Percentiles rank a stretch among this genome's conserved stretches.
phyloP scores from a whole-genome alignment of 2,888 invertebrate species.

The Nephrotoma flavescens region DNA sequence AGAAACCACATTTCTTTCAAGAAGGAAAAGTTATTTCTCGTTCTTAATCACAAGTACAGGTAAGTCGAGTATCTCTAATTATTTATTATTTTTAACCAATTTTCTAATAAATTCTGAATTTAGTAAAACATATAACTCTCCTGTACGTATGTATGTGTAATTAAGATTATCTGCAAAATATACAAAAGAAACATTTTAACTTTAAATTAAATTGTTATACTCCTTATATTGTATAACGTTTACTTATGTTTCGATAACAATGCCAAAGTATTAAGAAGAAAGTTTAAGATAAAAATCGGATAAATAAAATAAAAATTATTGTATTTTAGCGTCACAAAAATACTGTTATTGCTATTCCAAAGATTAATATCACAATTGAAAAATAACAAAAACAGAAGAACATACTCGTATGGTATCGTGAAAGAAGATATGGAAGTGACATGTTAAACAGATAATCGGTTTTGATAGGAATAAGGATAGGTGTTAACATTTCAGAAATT shows the following conservation, averaged over 20 bases:
- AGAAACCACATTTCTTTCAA: too few relatives aligned
- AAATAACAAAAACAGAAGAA: background rate
- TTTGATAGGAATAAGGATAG: background rate
- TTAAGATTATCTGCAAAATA: background rate
- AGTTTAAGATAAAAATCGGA: background rate
- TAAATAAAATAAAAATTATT: background rate
- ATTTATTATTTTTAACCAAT: too few relatives aligned
- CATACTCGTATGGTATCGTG: background rate
- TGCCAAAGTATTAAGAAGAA: background rate
- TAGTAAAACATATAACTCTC: too few relatives aligned
- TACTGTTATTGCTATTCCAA: background rate
- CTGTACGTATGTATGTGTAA: background rate
- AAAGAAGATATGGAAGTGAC: background rate
- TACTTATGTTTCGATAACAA: background rate
- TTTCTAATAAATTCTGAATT: too few relatives aligned
- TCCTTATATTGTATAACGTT: too few relatives aligned
- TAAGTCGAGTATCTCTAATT: too few relatives aligned
- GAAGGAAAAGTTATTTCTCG: too few relatives aligned
- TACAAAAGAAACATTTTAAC: background rate
- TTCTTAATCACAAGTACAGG: too few relatives aligned
- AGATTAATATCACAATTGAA: background rate
- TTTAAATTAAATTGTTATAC: background rate
- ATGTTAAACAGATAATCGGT: background rate
- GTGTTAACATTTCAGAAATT: background rate
- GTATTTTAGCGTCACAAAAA: background rate